phyloP scores from a whole-genome alignment of 2,797 vertebrate genomes.

The Atherinosoma microstoma region DNA sequence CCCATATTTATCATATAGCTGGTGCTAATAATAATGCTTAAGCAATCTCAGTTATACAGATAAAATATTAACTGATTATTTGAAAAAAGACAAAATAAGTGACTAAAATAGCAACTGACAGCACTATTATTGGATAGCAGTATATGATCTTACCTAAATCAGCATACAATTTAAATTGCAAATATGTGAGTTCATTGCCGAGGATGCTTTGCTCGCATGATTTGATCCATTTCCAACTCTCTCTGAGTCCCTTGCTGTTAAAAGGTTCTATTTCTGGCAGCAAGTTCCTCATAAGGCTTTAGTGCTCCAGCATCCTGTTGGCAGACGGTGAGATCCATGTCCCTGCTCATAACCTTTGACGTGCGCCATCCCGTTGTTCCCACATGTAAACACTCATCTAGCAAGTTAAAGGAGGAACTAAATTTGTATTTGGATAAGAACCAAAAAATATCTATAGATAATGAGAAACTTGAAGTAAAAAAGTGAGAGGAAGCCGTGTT shows the following conservation, averaged over 20 bases:
- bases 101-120: neutral
- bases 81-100: neutral
- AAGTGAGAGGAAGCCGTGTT: slow-evolving; percentile 27
- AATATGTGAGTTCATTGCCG: slow-evolving; percentile 28
- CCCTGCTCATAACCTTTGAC: slow-evolving; percentile 60
- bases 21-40: neutral
- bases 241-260: slow-evolving; percentile 46
- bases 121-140: neutral
- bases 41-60: neutral
- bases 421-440: slow-evolving; percentile 19
- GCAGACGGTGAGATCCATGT: slow-evolving; percentile 41
- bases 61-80: neutral
- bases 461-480: slow-evolving; percentile 31
- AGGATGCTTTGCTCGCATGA: slow-evolving; percentile 43
- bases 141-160: neutral
- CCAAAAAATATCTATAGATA: slow-evolving; percentile 27
- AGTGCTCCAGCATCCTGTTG: slow-evolving; percentile 52
- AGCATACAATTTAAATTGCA: slow-evolving; percentile 15
- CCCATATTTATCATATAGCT: neutral
- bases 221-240: slow-evolving; percentile 65
- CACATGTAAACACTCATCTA: slow-evolving; percentile 3
- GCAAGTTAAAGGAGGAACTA: slow-evolving; percentile 12
- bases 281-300: slow-evolving; percentile 44
- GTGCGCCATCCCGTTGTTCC: slow-evolving; percentile 19
- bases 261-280: slow-evolving; percentile 71